Evolutionary conservation across 2,797 vertebrate species (phyloP).

Genomic region (Pogonophryne albipinna): DNA sequence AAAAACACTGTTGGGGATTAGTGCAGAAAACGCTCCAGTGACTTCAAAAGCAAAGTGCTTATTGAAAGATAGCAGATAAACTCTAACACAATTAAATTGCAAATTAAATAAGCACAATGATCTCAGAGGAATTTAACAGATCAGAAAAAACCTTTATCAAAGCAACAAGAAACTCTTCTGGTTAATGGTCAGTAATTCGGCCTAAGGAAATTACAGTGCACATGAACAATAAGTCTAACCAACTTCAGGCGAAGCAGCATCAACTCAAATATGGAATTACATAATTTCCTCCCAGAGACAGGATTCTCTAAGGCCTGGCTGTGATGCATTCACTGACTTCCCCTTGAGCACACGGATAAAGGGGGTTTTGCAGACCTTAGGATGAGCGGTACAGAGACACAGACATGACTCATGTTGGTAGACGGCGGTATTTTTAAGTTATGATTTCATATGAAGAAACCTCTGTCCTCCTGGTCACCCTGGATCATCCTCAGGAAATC

Average conservation of each 20-base stretch:
- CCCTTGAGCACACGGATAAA: neutral
- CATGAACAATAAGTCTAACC: neutral
- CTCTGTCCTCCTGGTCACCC: neutral
- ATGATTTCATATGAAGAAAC: constrained; percentile 7
- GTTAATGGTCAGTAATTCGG: neutral
- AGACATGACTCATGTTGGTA: constrained; percentile 26
- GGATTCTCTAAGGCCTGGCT: constrained; percentile 32
- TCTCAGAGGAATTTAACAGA: neutral
- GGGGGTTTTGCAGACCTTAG: neutral
- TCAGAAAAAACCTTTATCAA: too few species aligned
- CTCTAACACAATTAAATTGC: constrained; percentile 54
- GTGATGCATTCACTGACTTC: constrained; percentile 28
- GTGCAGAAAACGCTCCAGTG: constrained; percentile 41
- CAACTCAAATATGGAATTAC: constrained; percentile 31
- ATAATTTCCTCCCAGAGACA: constrained; percentile 27
- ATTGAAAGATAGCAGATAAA: constrained; percentile 67
- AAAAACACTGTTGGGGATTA: constrained; percentile 51
- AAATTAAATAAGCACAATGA: constrained; percentile 27
- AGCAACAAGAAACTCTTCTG: too few species aligned
- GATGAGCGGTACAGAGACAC: too few species aligned
- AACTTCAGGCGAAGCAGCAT: constrained; percentile 18
- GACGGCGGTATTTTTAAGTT: neutral
- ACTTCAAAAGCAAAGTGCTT: constrained; percentile 65
- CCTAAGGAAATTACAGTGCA: too few species aligned
- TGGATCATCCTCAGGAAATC: neutral